Evolutionary conservation across 2,888 invertebrate species (phyloP).

Genomic region (Epinotia ramella): DNA sequence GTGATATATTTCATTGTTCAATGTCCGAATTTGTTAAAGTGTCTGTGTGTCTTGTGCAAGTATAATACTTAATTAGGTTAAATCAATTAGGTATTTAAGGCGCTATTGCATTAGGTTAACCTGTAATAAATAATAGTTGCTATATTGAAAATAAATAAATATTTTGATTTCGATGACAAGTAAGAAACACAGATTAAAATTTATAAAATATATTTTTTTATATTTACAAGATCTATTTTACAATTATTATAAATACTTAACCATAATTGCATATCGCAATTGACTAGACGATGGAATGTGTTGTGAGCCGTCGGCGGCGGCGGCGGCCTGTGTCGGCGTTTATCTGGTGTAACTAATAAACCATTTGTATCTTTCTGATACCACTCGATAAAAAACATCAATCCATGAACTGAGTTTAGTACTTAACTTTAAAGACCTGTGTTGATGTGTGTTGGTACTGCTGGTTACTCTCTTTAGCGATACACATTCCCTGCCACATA

Average conservation of each 20-base stretch:
- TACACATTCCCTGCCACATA: neutral
- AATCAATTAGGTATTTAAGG: too few relatives aligned
- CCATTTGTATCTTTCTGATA: neutral
- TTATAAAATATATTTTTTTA: conserved; percentile 22
- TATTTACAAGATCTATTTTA: conserved; percentile 28
- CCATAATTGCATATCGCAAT: conserved; percentile 31
- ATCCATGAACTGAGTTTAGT: neutral
- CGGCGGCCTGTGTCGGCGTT: neutral
- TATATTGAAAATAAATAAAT: too few relatives aligned
- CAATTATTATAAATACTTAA: conserved; percentile 29
- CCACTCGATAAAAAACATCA: neutral
- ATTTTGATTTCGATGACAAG: neutral
- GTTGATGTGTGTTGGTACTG: neutral
- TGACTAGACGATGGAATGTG: conserved; percentile 44
- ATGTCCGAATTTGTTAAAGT: too few relatives aligned
- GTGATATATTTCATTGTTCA: too few relatives aligned
- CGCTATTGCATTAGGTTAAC: too few relatives aligned
- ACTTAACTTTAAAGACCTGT: neutral
- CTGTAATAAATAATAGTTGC: too few relatives aligned
- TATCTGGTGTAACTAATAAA: neutral
- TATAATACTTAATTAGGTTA: too few relatives aligned
- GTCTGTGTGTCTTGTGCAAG: too few relatives aligned
- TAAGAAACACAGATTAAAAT: neutral
- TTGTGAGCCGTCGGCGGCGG: neutral
- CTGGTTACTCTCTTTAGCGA: neutral